A percentile compares a stretch with the other conserved stretches of the same genome.
Conservation (phyloP, 2,888 invertebrate genomes). For the Hesperia comma region DNA sequence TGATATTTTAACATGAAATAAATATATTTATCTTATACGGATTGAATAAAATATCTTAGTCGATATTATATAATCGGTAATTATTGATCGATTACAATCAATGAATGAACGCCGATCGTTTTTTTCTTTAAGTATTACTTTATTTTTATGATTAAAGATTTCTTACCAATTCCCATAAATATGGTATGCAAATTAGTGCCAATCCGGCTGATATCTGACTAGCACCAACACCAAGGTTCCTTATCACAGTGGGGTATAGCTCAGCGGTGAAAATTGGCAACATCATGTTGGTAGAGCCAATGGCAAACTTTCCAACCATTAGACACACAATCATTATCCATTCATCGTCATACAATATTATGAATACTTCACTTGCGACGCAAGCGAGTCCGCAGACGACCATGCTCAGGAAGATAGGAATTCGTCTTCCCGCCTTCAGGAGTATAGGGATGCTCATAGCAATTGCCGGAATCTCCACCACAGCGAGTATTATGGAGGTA, state of each 20-base stretch:
- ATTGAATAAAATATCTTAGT: no score
- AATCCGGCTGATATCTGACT: slow-evolving; percentile 90
- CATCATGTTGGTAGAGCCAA: slow-evolving; percentile 91
- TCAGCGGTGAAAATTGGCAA: slow-evolving; percentile 90
- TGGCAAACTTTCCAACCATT: slow-evolving; percentile 91
- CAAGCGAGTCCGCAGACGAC: slow-evolving; percentile 88
- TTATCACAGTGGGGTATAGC: slow-evolving; percentile 87
- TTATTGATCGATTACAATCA: no score
- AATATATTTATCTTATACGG: no score
- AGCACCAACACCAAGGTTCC: slow-evolving; percentile 89
- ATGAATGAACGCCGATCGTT: no score
- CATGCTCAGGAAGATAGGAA: slow-evolving; percentile 88
- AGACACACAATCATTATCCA: slow-evolving; percentile 89
- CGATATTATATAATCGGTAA: no score
- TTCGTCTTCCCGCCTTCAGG: slow-evolving; percentile 88
- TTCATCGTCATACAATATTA: slow-evolving; percentile 80
- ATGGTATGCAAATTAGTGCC: slow-evolving; percentile 90
- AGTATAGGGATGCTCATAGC: slow-evolving; percentile 89
- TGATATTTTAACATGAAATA: no score
- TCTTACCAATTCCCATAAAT: slow-evolving; percentile 90
- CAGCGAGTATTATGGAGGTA: slow-evolving; percentile 88
- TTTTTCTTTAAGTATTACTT: no score
- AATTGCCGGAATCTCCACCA: slow-evolving; percentile 91
- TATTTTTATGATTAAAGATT: background rate
- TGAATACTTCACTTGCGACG: slow-evolving; percentile 84